phyloP scores from a whole-genome alignment of 2,888 invertebrate species.

The Stenoptilia bipunctidactyla region DNA sequence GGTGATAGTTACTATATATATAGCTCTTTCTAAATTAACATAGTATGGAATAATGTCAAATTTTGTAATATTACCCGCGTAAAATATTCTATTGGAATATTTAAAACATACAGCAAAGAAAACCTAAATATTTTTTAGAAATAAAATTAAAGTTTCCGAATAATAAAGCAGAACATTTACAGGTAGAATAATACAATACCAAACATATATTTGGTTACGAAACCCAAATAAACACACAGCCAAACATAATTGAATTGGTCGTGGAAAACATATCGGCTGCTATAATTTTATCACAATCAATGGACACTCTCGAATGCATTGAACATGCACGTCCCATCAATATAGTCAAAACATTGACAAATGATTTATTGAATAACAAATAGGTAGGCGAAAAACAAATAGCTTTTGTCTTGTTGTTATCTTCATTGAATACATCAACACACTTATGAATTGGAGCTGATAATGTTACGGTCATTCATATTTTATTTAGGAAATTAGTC shows the following conservation, averaged over 20 bases:
- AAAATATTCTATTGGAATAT: too few relatives aligned
- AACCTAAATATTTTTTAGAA: too few relatives aligned
- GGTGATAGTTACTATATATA: too few relatives aligned
- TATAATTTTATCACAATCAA: slow-evolving; percentile 1
- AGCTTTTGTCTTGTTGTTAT: slow-evolving; percentile 39
- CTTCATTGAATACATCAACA: slow-evolving; percentile 37
- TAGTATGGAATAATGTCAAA: too few relatives aligned
- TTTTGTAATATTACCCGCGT: too few relatives aligned
- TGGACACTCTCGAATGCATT: slow-evolving; percentile 2
- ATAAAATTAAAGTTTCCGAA: too few relatives aligned
- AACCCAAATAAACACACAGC: too few relatives aligned
- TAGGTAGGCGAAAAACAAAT: slow-evolving; percentile 45
- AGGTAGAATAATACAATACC: too few relatives aligned
- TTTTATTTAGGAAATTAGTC: not conserved
- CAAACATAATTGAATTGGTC: slow-evolving; percentile 26
- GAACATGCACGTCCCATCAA: slow-evolving; percentile 15
- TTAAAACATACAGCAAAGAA: too few relatives aligned
- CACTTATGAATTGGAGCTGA: slow-evolving; percentile 15
- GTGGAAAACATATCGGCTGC: not conserved
- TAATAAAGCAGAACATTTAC: too few relatives aligned
- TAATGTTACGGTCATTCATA: not conserved
- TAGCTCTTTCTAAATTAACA: too few relatives aligned
- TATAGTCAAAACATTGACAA: slow-evolving; percentile 30
- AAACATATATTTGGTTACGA: too few relatives aligned
- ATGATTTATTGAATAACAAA: slow-evolving; percentile 44